Base-by-base conservation (phyloP, 2,888 invertebrate genomes). In the Phortica magna region DNA sequence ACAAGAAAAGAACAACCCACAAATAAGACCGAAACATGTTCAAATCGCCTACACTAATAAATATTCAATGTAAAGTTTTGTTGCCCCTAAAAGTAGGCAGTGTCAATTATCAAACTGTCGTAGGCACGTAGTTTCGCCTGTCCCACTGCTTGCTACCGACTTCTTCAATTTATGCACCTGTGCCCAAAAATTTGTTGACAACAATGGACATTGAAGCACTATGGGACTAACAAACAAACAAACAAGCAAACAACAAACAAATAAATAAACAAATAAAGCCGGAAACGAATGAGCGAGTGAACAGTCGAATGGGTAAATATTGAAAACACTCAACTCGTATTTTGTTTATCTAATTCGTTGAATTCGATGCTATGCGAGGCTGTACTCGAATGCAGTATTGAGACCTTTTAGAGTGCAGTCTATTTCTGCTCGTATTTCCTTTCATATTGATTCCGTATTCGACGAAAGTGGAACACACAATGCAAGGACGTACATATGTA, bases 281-380 rank as follows among this genome's bases (percentile, higher is more conserved):
- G 22, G 17, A 61, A 61, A 61, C 61, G 17, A 7, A 61, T 10
- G 61, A 61, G 19, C 61, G 19, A 22, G 4, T 7, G 61, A 19
- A 3, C 19, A 61, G 22, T 22, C 48, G 59, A 43, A 19, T 14
- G 31, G 43, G 22, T 43, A 68, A 68, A 68, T 68, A 68, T 19
- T 65, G 65, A 31, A 68, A 39, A 17, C 19, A 68, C 19, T n/a
- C 42, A 61, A 4, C 22, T 61, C 10, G 68, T 19, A 43, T 68
- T 68, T 48, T 68, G 68, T 68, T 68, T 68, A 48, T 68, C 48
- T 48, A 43, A 68, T 68, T 68, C 68, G 68, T 61, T 61, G 22
- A 19, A 61, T 61, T 61, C 61, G 61, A 61, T 61, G 22, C 59
- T 9, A 59, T 19, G 19, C 59, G 59, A 59, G 6, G 19, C 31